Evolutionary conservation across 2,888 invertebrate genomes (phyloP), one percentile per base, ranked within the genome.

Genomic region (Anoncus sp.): DNA sequence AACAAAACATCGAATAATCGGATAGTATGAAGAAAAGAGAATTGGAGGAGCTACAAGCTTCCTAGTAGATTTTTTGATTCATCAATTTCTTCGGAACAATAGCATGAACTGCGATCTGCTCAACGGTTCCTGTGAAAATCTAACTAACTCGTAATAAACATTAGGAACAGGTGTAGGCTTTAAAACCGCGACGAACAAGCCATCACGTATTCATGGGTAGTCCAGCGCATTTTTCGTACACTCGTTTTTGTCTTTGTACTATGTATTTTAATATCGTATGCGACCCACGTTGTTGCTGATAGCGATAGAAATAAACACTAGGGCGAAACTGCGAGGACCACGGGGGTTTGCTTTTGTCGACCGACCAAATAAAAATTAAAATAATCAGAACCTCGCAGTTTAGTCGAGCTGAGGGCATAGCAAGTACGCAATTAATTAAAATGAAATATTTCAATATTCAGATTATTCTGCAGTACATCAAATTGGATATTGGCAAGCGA

Each of bases 261-360:
- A 51, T 53, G 24, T 75, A 87, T 86, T 86, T 87, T 86, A 85
- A 86, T 87, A 87, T 85, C 83, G 62, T 67, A 66, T 76, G 60
- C 73, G 65, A 66, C 47, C 71, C 81, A 82, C 79, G 80, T 81
- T 81, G 79, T 84, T 85, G 77, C 73, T 66, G 51, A 59, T 53
- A 62, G 62, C 60, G 51, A 51, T 63, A 51, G 62, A 75, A 81
- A 77, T 76, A 59, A 49, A 49, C 67, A 47, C 69, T 75, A 53
- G 27, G 67, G 31, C 18, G 62, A 71, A 75, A n/a, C 38, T 14
- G 16, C 20, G 55, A 24, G 43, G 27, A 24, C 49, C 24, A 16
- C 51, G 53, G 14, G 66, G 6, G 35, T 76, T 80, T 62, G 49
- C 57, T 69, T 75, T 66, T 55, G 47, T 63, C 45, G 38, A 59